phyloP scores from a whole-genome alignment of 2,888 invertebrate species.

The Biston betularia region DNA sequence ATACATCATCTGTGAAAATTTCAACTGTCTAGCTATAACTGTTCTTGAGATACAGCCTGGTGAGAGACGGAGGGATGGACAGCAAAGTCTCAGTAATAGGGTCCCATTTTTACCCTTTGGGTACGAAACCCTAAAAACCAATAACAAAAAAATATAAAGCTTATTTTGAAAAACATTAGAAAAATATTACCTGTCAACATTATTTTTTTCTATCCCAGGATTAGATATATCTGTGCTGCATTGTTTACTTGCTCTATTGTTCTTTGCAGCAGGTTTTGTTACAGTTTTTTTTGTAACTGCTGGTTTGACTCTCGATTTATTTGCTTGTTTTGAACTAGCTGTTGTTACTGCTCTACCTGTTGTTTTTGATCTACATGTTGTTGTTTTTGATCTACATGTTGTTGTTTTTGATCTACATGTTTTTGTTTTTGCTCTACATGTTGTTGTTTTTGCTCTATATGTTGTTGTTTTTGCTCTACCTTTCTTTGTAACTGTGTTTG shows the following conservation, averaged over 20 bases:
- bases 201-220: neutral
- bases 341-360: neutral
- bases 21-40: too few relatives aligned
- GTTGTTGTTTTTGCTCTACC: neutral
- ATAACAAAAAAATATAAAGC: too few relatives aligned
- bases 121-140: too few relatives aligned
- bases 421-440: neutral
- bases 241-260: neutral
- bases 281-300: neutral
- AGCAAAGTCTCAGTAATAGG: too few relatives aligned
- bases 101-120: too few relatives aligned
- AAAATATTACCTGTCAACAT: constrained; percentile 9
- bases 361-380: neutral
- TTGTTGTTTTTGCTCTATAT: neutral
- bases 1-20: too few relatives aligned
- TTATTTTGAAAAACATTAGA: neutral
- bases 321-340: neutral
- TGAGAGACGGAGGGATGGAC: too few relatives aligned
- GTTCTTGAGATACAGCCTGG: too few relatives aligned
- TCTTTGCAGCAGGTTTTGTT: neutral
- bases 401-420: neutral
- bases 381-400: too few relatives aligned
- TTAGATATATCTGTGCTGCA: neutral
- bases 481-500: neutral
- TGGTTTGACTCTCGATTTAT: neutral